A percentile compares a stretch with the other conserved stretches of the same genome.
These are phyloP conservation scores for Muscina levida DNA, from an alignment of 2,888 invertebrate species.

Conservation along the genomic window DNA sequence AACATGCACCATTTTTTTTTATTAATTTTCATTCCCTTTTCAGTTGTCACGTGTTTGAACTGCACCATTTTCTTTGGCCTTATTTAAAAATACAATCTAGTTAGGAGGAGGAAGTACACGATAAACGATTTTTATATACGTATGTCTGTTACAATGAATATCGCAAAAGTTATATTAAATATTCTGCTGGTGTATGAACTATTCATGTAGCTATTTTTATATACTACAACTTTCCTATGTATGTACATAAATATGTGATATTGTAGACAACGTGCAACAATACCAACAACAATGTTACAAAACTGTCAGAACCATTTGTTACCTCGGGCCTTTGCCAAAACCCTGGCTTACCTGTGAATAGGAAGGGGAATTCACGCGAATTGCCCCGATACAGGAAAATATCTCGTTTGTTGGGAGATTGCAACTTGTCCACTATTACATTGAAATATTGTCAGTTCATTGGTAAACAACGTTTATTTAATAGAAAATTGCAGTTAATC, in stretches of 20 bases:
- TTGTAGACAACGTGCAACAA: not conserved
- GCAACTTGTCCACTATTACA: not conserved
- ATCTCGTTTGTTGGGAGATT: too few species aligned
- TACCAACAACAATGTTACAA: constrained; percentile 30
- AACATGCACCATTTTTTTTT: too few species aligned
- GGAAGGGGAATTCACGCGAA: constrained; percentile 37
- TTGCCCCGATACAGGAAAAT: constrained; percentile 34
- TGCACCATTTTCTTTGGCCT: too few species aligned
- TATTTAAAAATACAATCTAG: too few species aligned
- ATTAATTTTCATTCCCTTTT: too few species aligned
- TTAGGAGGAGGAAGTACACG: too few species aligned
- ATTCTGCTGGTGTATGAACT: constrained; percentile 31
- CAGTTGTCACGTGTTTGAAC: too few species aligned
- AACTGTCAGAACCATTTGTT: constrained; percentile 55
- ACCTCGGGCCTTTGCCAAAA: constrained; percentile 38
- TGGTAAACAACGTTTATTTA: constrained; percentile 27
- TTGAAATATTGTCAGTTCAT: not conserved
- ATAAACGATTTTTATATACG: too few species aligned
- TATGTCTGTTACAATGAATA: not conserved
- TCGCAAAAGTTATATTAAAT: constrained; percentile 34
- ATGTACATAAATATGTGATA: constrained; percentile 5
- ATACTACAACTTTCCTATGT: not conserved
- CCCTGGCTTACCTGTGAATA: constrained; percentile 4
- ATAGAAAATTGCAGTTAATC: constrained; percentile 45
- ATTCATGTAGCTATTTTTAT: not conserved